Conservation (phyloP, 2,888 invertebrate species). For the Drosophila melanocephala region DNA sequence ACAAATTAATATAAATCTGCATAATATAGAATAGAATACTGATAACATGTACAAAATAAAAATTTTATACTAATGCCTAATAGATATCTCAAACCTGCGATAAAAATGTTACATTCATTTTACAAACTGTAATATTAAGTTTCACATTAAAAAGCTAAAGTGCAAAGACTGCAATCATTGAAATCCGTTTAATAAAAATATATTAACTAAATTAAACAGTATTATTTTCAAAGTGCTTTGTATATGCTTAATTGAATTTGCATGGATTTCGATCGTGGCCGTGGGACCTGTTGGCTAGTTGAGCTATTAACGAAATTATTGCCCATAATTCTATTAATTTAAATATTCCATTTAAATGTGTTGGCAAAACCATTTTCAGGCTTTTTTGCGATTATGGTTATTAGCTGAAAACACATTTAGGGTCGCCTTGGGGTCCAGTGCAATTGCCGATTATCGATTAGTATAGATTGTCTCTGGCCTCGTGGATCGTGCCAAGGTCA, state of each 20-base stretch:
- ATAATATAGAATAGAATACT: neutral
- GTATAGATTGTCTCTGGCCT: conserved; percentile 28
- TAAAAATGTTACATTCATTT: neutral
- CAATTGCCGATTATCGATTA: conserved; percentile 22
- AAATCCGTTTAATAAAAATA: conserved; percentile 1
- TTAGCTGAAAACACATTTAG: conserved; percentile 17
- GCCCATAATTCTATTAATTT: conserved; percentile 63
- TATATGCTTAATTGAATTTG: conserved; percentile 1
- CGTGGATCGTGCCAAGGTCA: conserved; percentile 49
- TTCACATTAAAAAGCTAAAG: neutral
- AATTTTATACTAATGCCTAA: neutral
- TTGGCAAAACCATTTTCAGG: conserved; percentile 34
- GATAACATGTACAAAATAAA: neutral
- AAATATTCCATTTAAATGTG: conserved; percentile 64
- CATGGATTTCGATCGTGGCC: conserved; percentile 9
- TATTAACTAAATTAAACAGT: conserved; percentile 19
- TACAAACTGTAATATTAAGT: neutral
- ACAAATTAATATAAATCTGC: conserved; percentile 6
- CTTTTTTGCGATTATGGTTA: conserved; percentile 45
- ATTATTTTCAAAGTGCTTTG: conserved; percentile 19
- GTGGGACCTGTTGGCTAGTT: conserved; percentile 17
- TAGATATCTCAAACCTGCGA: neutral
- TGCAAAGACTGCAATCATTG: neutral
- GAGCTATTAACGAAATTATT: conserved; percentile 59
- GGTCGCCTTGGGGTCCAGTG: conserved; percentile 19